Percentiles rank a stretch among this genome's conserved stretches.
These are phyloP conservation scores for Helarctos malayanus DNA, from an alignment of 2,797 vertebrate species.

Conservation along the genomic window DNA sequence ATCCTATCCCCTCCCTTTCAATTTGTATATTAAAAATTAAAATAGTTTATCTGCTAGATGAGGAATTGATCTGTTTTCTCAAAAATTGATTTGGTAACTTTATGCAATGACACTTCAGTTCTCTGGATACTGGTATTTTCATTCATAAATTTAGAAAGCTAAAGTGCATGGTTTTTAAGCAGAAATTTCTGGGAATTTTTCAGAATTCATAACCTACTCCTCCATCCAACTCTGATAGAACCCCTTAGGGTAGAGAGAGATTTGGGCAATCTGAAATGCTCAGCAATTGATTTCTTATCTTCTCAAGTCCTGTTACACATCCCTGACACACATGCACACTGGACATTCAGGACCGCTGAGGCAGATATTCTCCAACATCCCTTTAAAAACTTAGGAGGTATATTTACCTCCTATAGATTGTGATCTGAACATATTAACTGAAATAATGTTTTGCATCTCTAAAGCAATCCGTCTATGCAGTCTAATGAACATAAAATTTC, in stretches of 20 bases:
- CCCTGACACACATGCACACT: neutral
- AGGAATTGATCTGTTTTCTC: neutral
- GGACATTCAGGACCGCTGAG: neutral
- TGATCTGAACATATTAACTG: neutral
- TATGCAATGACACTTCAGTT: neutral
- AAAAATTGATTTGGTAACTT: neutral
- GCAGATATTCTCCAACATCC: neutral
- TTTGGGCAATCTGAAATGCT: neutral
- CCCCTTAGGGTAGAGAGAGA: neutral
- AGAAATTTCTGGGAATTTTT: neutral
- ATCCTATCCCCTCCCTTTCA: neutral
- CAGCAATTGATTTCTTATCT: neutral
- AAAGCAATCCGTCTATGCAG: neutral
- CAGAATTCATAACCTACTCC: neutral
- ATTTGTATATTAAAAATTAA: neutral
- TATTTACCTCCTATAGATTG: neutral
- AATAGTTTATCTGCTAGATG: neutral
- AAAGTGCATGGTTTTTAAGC: neutral
- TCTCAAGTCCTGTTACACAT: neutral
- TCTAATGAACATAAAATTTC: neutral
- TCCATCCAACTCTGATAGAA: neutral
- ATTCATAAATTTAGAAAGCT: constrained; percentile 1
- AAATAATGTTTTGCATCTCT: neutral
- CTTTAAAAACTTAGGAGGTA: neutral
- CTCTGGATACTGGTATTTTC: neutral